Evolutionary conservation across 2,888 invertebrate species (phyloP).

Genomic region (Nysson spinosus): DNA sequence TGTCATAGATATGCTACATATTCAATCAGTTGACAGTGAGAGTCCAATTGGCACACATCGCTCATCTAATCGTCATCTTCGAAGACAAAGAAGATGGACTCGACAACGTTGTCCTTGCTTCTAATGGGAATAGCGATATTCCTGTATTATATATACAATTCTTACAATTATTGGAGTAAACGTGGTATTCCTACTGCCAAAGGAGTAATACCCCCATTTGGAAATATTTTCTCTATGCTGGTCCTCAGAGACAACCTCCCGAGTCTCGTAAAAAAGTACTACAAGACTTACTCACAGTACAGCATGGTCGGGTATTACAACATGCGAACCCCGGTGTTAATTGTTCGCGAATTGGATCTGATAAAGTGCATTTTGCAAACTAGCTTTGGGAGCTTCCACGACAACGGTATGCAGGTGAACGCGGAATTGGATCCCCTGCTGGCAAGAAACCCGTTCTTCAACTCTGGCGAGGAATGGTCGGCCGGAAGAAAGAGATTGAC

Average conservation of each 20-base stretch:
- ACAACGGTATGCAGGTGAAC: conserved; percentile 47
- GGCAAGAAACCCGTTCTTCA: conserved; percentile 62
- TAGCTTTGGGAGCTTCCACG: conserved; percentile 60
- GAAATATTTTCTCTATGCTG: conserved; percentile 32
- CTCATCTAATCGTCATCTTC: neutral
- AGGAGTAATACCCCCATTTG: conserved; percentile 37
- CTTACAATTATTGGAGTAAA: conserved; percentile 44
- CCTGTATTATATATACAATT: conserved; percentile 1
- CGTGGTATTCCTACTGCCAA: conserved; percentile 32
- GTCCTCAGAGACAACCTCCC: conserved; percentile 5
- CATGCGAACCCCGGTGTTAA: conserved; percentile 40
- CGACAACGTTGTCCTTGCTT: neutral
- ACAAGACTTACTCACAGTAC: neutral
- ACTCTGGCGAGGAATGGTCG: conserved; percentile 56
- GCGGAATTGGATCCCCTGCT: conserved; percentile 57
- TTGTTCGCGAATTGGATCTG: conserved; percentile 63
- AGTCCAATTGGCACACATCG: neutral
- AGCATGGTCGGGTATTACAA: conserved; percentile 42
- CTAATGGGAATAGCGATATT: neutral
- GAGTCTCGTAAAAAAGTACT: conserved; percentile 4
- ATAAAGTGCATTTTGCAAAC: conserved; percentile 59
- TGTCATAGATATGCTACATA: too few species aligned
- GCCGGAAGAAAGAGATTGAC: conserved; percentile 23
- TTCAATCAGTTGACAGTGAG: neutral
- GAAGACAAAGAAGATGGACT: conserved; percentile 2